A percentile compares a stretch with the other conserved stretches of the same genome.
Evolutionary conservation across 2,113 vertebrate genomes (phyloP).

Genomic region (Triplophysa rosa): DNA sequence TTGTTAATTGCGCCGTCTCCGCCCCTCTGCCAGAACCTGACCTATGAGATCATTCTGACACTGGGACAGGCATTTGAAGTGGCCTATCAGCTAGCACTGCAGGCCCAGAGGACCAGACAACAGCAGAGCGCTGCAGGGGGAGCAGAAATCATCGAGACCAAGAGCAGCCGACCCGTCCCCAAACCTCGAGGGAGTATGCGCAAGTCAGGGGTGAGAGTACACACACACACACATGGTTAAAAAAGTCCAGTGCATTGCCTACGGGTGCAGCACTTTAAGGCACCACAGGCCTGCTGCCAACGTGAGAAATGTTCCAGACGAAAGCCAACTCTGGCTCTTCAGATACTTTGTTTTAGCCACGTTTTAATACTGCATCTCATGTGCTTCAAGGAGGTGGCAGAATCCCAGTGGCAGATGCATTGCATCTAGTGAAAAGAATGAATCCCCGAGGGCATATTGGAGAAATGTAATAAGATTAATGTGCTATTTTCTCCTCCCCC

Average conservation of each 20-base stretch:
- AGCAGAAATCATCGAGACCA: constrained; percentile 77
- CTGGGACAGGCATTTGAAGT: constrained; percentile 97
- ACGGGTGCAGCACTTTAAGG: background rate
- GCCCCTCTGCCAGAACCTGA: constrained; percentile 80
- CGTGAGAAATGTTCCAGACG: no score
- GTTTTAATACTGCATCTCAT: no score
- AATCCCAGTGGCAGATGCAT: no score
- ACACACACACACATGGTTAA: background rate
- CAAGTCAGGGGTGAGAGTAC: constrained; percentile 83
- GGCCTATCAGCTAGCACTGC: constrained; percentile 97
- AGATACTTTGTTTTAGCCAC: no score
- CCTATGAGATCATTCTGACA: constrained; percentile 97
- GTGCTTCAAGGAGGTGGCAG: no score
- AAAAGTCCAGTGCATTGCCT: background rate
- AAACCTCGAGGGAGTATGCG: constrained; percentile 85
- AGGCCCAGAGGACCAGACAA: constrained; percentile 89
- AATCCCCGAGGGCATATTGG: no score
- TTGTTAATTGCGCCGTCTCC: background rate
- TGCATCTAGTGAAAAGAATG: no score
- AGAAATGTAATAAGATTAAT: no score
- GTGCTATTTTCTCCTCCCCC: no score
- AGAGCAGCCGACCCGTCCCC: constrained; percentile 89
- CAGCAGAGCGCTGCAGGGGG: constrained; percentile 61
- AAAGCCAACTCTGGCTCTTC: no score
- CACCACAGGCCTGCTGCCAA: no score